Base-by-base conservation (phyloP, 2,888 invertebrate genomes). In the Sesamia inferens region DNA sequence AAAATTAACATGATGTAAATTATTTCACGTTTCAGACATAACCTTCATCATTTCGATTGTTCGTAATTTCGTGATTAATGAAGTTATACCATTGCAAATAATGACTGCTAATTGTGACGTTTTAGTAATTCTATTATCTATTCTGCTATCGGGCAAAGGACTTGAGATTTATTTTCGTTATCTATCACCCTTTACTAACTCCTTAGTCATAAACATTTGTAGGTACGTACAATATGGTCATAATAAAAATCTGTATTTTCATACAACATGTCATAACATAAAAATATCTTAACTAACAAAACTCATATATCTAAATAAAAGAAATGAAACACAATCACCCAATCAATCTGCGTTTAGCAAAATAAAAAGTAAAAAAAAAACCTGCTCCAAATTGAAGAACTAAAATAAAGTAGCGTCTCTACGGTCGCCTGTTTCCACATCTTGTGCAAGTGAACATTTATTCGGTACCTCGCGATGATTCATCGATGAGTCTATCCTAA, bases 401-500 rank as follows among this genome's bases (percentile, higher is more conserved):
- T 69, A 31, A 69, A 24, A 74, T 61, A 22, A 72, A 68, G 42
- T 68, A 54, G 82, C 91, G 86, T 88, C 94, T 94, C 94, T 88
- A 90, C 79, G 83, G 87, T 81, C 75, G 84, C 86, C 90, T 85
- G 90, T 94, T 94, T 94, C 90, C 90, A 86, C 87, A 91, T 93
- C 93, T 95, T 94, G 94, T 93, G 94, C 91, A 95, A 95, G 94
- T 93, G 92, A 92, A 90, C 91, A 91, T 93, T 86, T 92, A 94
- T 94, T 94, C 93, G 93, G 92, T 92, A 92, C 87, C 88, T 90
- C 89, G 85, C 79, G 92, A 91, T 96, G 96, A 96, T 90, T 96
- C 96, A 96, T 92, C 96, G 96, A 95, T 95, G 96, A 96, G 95
- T 96, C 95, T 96, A 95, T 94, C 93, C 92, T 91, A 92, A 93